phyloP scores from a whole-genome alignment of 2,113 vertebrate genomes.

The Myxocyprinus asiaticus region DNA sequence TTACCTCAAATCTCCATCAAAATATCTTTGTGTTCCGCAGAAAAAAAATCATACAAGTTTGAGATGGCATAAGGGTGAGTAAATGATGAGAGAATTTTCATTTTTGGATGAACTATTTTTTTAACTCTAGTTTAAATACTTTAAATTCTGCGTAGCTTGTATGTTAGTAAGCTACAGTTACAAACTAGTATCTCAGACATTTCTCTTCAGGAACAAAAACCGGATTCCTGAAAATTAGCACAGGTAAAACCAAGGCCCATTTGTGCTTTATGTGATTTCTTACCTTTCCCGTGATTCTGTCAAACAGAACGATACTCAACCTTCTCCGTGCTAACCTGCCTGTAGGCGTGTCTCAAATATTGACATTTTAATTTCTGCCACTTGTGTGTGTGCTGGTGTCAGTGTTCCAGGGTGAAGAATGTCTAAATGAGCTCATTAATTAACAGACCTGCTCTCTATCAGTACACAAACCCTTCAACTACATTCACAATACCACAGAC shows the following conservation, averaged over 20 bases:
- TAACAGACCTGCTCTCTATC: slow-evolving; percentile 33
- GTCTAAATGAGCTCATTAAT: slow-evolving; percentile 22
- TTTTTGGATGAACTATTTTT: too few relatives aligned
- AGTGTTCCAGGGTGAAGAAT: not conserved
- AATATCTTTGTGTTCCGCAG: too few relatives aligned
- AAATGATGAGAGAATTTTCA: too few relatives aligned
- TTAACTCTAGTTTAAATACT: too few relatives aligned
- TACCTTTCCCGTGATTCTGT: not conserved
- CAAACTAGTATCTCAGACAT: too few relatives aligned
- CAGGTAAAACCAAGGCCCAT: not conserved
- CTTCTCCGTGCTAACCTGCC: not conserved
- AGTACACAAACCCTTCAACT: not conserved
- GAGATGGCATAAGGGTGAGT: too few relatives aligned
- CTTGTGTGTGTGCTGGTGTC: not conserved
- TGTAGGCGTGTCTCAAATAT: not conserved
- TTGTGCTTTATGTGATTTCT: not conserved
- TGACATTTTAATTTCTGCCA: not conserved
- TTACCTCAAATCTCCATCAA: too few relatives aligned
- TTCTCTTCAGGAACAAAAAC: too few relatives aligned
- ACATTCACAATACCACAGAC: not conserved
- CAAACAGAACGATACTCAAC: not conserved
- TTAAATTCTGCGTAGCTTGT: too few relatives aligned
- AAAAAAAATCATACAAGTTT: too few relatives aligned
- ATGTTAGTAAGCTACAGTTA: too few relatives aligned
- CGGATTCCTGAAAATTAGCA: not conserved